These are phyloP conservation scores for Euura lappo DNA, from an alignment of 1,140 invertebrate species.

Conservation along the genomic window DNA sequence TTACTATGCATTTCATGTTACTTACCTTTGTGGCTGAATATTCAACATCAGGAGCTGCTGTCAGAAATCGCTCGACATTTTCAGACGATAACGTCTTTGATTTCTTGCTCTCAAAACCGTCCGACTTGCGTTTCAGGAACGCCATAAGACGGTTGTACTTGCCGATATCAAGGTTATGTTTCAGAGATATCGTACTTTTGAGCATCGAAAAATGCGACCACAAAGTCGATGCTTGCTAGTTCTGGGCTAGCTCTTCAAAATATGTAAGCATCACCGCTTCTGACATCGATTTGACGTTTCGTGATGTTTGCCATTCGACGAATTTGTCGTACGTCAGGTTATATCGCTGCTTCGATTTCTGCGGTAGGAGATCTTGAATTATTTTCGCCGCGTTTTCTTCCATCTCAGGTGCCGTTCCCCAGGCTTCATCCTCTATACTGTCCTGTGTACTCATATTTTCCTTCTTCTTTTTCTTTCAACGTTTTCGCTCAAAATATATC, in stretches of 20 bases:
- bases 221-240: conserved; percentile 6
- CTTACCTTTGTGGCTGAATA: conserved; percentile 17
- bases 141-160: conserved; percentile 9
- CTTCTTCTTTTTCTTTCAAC: no score
- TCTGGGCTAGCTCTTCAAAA: conserved; percentile 16
- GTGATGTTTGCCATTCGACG: conserved; percentile 3
- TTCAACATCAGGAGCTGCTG: conserved; percentile 14
- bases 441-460: no score
- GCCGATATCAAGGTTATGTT: conserved; percentile 15
- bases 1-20: neutral
- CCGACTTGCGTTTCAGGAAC: conserved; percentile 6
- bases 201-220: conserved; percentile 20
- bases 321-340: conserved; percentile 11
- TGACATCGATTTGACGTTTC: conserved; percentile 7
- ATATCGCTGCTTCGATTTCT: conserved; percentile 12
- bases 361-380: conserved; percentile 4
- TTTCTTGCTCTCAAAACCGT: conserved; percentile 14
- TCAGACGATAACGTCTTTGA: conserved; percentile 15
- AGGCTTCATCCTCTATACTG: no score
- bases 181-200: neutral
- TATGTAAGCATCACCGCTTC: conserved; percentile 15
- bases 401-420: no score
- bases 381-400: neutral
- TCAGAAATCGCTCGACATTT: conserved; percentile 18
- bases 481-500: no score